phyloP scores from a whole-genome alignment of 2,797 vertebrate genomes.

The Protosalanx chinensis region DNA sequence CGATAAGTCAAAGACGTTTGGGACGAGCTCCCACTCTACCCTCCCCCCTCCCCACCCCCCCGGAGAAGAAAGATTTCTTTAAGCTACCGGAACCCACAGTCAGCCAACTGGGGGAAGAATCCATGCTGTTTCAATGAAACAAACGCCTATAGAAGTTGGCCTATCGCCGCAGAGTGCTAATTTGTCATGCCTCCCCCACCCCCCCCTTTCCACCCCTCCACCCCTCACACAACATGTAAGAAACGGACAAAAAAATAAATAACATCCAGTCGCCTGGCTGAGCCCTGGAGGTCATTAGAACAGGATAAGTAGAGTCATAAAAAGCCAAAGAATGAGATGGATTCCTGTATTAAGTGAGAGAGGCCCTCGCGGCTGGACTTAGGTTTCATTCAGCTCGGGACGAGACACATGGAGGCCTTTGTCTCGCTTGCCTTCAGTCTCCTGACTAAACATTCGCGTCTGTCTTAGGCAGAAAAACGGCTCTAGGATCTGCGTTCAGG shows the following conservation, averaged over 20 bases:
- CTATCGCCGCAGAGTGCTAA: constrained; percentile 66
- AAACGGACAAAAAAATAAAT: constrained; percentile 19
- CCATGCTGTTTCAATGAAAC: constrained; percentile 69
- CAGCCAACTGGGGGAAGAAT: constrained; percentile 68
- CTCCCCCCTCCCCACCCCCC: constrained; percentile 33
- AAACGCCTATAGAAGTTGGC: constrained; percentile 63
- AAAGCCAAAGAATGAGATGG: constrained; percentile 66
- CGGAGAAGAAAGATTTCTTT: constrained; percentile 48
- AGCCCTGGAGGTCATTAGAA: constrained; percentile 65
- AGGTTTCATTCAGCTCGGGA: constrained; percentile 62
- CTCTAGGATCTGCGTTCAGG: constrained; percentile 23
- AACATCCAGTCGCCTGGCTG: constrained; percentile 53
- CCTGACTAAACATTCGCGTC: constrained; percentile 36
- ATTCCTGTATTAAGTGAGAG: constrained; percentile 75
- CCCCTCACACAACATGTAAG: constrained; percentile 62
- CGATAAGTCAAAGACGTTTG: constrained; percentile 14
- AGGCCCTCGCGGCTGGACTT: constrained; percentile 67
- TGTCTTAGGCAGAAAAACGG: constrained; percentile 36
- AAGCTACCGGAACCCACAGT: constrained; percentile 42
- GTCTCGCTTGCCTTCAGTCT: constrained; percentile 56
- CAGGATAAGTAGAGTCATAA: constrained; percentile 63
- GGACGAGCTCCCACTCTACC: constrained; percentile 22
- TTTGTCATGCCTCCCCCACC: constrained; percentile 66
- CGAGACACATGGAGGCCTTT: constrained; percentile 62
- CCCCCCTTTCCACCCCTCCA: constrained; percentile 12